A percentile compares a stretch with the other conserved stretches of the same genome.
phyloP scores from a whole-genome alignment of 1,140 invertebrate species.

The Trachymyrmex cornetzi region DNA sequence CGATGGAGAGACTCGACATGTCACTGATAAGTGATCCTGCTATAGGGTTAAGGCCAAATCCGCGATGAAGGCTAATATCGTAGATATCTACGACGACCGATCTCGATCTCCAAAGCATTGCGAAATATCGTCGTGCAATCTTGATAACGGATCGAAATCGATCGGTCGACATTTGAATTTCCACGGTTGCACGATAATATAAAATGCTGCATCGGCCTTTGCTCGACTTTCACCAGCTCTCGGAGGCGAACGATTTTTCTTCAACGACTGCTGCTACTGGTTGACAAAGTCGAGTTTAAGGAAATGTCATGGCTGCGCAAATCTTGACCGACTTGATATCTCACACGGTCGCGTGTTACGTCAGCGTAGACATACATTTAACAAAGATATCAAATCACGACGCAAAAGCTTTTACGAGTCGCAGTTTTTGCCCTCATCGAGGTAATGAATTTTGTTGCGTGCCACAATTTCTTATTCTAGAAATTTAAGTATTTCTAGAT shows the following conservation, averaged over 20 bases:
- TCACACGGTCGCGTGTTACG: constrained; percentile 29
- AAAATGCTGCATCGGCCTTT: constrained; percentile 17
- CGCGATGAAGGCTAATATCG: constrained; percentile 3
- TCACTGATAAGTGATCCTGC: neutral
- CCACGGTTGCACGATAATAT: neutral
- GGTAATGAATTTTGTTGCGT: neutral
- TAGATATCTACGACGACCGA: neutral
- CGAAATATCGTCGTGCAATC: constrained; percentile 7
- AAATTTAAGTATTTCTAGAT: neutral
- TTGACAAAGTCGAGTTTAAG: constrained; percentile 22
- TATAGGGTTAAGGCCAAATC: constrained; percentile 1
- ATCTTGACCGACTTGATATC: constrained; percentile 61
- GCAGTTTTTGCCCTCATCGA: neutral
- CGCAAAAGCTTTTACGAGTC: constrained; percentile 1
- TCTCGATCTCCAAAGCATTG: constrained; percentile 22
- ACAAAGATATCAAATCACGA: constrained; percentile 5
- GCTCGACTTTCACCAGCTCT: constrained; percentile 44
- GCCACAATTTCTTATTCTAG: neutral
- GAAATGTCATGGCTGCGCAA: constrained; percentile 66
- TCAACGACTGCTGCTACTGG: constrained; percentile 6
- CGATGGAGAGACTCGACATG: neutral
- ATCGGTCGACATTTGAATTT: constrained; percentile 16
- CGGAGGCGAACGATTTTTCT: constrained; percentile 31
- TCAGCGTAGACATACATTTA: neutral
- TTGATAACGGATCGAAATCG: constrained; percentile 9